Evolutionary conservation across 2,797 vertebrate species (phyloP).

Genomic region (Mallotus villosus): DNA sequence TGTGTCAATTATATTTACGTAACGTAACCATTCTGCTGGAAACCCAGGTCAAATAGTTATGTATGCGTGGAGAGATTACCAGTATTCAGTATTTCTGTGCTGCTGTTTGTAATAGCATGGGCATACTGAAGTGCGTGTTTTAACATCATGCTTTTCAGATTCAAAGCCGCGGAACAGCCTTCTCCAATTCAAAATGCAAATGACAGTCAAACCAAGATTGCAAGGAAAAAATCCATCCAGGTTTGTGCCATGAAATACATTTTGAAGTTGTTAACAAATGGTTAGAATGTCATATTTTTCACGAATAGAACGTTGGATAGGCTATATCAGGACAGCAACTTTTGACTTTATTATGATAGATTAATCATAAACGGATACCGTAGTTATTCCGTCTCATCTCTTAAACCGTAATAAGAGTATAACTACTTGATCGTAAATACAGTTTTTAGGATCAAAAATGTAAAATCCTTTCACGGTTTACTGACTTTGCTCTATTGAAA

Average conservation of each 20-base stretch:
- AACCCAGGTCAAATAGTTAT: background rate
- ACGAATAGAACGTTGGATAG: too few relatives aligned
- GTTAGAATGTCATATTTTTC: too few relatives aligned
- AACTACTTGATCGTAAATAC: background rate
- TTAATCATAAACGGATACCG: too few relatives aligned
- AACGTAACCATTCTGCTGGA: background rate
- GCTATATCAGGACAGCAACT: too few relatives aligned
- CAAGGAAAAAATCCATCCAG: constrained; percentile 86
- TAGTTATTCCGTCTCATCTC: too few relatives aligned
- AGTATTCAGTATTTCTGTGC: background rate
- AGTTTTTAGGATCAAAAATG: background rate
- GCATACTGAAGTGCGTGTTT: constrained; percentile 20
- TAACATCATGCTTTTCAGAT: constrained; percentile 63
- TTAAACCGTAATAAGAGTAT: too few relatives aligned
- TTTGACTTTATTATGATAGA: too few relatives aligned
- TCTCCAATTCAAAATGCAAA: constrained; percentile 60
- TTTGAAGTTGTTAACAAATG: background rate
- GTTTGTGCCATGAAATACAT: constrained; percentile 56
- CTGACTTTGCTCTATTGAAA: background rate
- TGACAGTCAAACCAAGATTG: constrained; percentile 80
- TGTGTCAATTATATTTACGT: constrained; percentile 36
- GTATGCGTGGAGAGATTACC: background rate
- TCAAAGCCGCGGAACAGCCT: constrained; percentile 78
- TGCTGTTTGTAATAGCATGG: background rate
- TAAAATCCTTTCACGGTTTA: background rate